Evolutionary conservation across 2,797 vertebrate species (phyloP), one percentile per base, ranked within the genome.

Genomic region (Pyrocephalus nanus): DNA sequence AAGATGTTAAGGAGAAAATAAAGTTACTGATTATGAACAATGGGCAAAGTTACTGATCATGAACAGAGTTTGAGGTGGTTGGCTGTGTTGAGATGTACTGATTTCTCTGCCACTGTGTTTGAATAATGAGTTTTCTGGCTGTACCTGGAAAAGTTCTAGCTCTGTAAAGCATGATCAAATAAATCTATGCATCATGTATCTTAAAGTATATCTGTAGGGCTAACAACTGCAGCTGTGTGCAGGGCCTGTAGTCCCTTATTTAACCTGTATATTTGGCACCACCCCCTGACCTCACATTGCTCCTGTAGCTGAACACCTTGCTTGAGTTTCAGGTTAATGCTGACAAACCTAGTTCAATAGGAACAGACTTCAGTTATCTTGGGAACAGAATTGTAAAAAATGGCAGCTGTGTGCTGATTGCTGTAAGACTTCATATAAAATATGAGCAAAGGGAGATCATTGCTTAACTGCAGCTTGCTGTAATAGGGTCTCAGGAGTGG

Each of bases 151-250:
- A 54, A 57, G 7, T 40, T 32, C 17, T 51, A 2, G 13, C 5
- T 54, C 16, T 70, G 16, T 43, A 45, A 77, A 69, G 19, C 16
- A 34, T 32, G 8, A n/a, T 5, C 6, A 30, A 23, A 26, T 36
- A 40, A 71, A n/a, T 61, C 4, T 3, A 12, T 22, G 5, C 0
- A 5, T 74, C 0, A 0, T 25, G 4, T 40, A 22, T 10, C 12
- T 47, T 45, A 9, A 62, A 27, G 1, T 26, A 2, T 8, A 17
- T 12, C 11, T 67, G 26, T 16, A 80, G 26, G 16, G 8, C 14
- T 78, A 21, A n/a, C 43, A 51, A 7, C 7, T 61, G 62, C 14
- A 50, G 4, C 7, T 74, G 11, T 32, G 4, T 15, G 30, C 3
- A 40, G 51, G 34, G 27, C 11, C 55, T 66, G 29, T 8, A 30